Base-by-base conservation (phyloP, 2,113 vertebrate species). In the Rissa tridactyla region DNA sequence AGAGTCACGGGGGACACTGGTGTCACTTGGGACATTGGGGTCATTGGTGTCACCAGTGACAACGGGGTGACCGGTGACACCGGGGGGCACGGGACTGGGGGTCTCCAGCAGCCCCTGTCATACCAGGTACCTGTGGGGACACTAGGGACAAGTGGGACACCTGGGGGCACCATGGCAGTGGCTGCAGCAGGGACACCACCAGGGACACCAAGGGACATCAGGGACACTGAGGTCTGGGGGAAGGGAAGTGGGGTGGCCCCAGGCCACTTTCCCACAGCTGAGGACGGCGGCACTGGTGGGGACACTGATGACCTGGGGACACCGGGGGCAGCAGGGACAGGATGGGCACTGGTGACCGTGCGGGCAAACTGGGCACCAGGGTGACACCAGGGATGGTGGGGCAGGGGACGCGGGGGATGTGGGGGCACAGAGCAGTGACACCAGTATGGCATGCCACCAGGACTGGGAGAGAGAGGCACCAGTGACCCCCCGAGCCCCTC, bases 401-500 rank as follows among this genome's bases (percentile, higher is more conserved):
- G 38, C 38, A 38, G 38, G 38, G 38, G 38, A 38, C 38, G 15
- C 51, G 55, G 25, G 40, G 40, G 15, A 57, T 42, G 20, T 22
- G 23, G 17, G 27, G 38, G 30, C 20, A 38, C 32, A 69, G 42
- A 46, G 11, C 62, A 81, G 62, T 9, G 38, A 44, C 90, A 81
- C 82, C 88, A 4, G 80, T 88, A 84, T 0, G 0, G n/a, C 13
- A 49, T 0, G 0, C 38, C 40, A 9, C 29, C 8, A 17, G 73
- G 25, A 29, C 13, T 4, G 5, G 18, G 38, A 38, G 65, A 40
- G 64, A 79, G 49, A 47, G 72, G 36, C 47, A 73, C 61, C 49
- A 58, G 10, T n/a, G 47, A 18, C 54, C 36, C 36, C 36, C 38
- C 15, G 26, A 30, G 20, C 32, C 20, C 62, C 40, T 66, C 19